Evolutionary conservation across 2,113 vertebrate species (phyloP).

Genomic region (human (Homo sapiens)): DNA sequence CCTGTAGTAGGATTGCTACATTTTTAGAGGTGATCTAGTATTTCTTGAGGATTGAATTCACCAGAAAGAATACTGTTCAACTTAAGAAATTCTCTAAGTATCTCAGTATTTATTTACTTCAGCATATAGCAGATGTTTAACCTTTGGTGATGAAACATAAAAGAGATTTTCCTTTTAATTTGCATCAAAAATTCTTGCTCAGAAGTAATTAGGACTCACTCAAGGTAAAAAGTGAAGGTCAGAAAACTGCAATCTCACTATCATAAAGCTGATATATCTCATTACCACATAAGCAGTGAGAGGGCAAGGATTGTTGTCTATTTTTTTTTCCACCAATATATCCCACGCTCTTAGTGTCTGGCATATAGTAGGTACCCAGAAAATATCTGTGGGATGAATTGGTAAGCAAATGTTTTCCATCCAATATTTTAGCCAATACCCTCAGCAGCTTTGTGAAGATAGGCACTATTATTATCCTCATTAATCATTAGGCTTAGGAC

Average conservation of each 20-base stretch:
- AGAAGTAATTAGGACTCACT: constrained; percentile 37
- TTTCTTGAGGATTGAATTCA: constrained; percentile 38
- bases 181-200: constrained; percentile 8
- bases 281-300: not conserved
- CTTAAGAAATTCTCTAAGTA: constrained; percentile 32
- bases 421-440: not conserved
- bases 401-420: not conserved
- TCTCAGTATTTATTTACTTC: constrained; percentile 33
- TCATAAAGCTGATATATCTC: not conserved
- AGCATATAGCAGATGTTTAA: not conserved
- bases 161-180: constrained; percentile 13
- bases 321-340: not conserved
- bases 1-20: not conserved
- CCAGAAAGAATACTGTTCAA: constrained; percentile 17
- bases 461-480: not conserved
- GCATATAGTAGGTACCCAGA: not conserved
- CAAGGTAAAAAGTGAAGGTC: not conserved
- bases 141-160: not conserved
- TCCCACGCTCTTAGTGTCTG: not conserved
- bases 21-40: constrained; percentile 22
- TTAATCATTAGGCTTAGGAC: not conserved
- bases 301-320: not conserved
- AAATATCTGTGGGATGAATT: not conserved
- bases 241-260: not conserved
- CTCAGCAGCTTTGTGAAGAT: not conserved